These are phyloP conservation scores for Lucilia cuprina DNA, from an alignment of 1,140 invertebrate genomes.

Conservation along the genomic window DNA sequence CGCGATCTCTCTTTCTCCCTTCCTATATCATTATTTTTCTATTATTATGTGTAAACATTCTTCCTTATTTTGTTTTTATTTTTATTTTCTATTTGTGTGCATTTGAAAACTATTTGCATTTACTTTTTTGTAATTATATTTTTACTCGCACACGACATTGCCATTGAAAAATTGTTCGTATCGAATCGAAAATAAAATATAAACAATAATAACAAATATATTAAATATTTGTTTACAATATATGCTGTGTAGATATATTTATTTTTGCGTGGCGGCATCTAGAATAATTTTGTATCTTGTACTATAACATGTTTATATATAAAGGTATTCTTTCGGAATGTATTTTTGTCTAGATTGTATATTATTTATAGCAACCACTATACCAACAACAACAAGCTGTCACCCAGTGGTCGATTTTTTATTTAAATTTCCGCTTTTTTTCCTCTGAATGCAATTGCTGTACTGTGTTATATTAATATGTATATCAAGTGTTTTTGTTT, in stretches of 20 bases:
- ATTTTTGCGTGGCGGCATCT: background rate
- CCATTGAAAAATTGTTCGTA: background rate
- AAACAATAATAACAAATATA: background rate
- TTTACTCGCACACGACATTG: background rate
- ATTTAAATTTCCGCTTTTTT: conserved; percentile 4
- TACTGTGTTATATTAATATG: background rate
- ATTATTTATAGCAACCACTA: background rate
- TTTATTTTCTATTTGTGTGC: background rate
- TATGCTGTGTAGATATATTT: background rate
- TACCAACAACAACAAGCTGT: background rate
- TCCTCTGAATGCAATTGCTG: background rate
- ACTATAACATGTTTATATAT: background rate
- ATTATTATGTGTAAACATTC: background rate
- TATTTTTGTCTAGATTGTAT: conserved; percentile 5
- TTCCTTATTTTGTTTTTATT: background rate
- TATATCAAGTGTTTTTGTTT: background rate
- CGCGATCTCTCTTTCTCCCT: background rate
- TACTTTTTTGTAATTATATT: background rate
- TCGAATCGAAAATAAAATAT: background rate
- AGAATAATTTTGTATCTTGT: background rate
- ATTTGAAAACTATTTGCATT: background rate
- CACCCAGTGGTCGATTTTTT: conserved; percentile 6
- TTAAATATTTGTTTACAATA: conserved; percentile 8
- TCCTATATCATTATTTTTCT: background rate
- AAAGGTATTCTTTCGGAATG: background rate